A percentile compares a stretch with the other conserved stretches of the same genome.
phyloP scores from a whole-genome alignment of 2,797 vertebrate species.

The Scomberomorus guttatus region DNA sequence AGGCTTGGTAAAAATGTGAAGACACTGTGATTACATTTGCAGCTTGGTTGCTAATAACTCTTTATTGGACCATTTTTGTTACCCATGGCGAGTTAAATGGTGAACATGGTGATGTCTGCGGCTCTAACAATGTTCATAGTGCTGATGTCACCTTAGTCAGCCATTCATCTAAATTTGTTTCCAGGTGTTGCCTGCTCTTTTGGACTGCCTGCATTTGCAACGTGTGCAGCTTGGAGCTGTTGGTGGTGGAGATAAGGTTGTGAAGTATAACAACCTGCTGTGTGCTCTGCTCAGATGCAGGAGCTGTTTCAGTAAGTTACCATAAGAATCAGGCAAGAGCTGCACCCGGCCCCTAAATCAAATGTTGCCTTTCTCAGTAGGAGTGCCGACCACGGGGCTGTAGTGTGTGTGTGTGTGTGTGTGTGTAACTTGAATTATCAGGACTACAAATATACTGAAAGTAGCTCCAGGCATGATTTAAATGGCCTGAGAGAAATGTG shows the following conservation, averaged over 20 bases:
- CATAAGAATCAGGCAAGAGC: slow-evolving; percentile 27
- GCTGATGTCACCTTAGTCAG: slow-evolving; percentile 31
- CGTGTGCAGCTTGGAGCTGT: slow-evolving; percentile 56
- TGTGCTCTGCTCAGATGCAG: slow-evolving; percentile 28
- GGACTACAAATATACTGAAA: slow-evolving; percentile 19
- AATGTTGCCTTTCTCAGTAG: slow-evolving; percentile 28
- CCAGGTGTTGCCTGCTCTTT: slow-evolving; percentile 37
- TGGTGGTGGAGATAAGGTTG: slow-evolving; percentile 63
- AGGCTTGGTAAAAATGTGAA: slow-evolving; percentile 12
- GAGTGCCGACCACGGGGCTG: slow-evolving; percentile 25
- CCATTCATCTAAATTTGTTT: slow-evolving; percentile 52
- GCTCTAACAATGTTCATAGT: slow-evolving; percentile 24
- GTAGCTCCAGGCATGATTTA: slow-evolving; percentile 31
- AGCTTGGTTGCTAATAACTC: slow-evolving; percentile 18
- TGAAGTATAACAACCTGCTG: slow-evolving; percentile 27
- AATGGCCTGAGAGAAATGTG: slow-evolving; percentile 34
- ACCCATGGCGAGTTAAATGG: background rate
- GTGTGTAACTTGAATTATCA: slow-evolving; percentile 37
- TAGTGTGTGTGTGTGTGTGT: background rate
- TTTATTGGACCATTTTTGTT: slow-evolving; percentile 11
- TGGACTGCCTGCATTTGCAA: slow-evolving; percentile 37
- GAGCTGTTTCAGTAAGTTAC: slow-evolving; percentile 19
- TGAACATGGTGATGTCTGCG: background rate
- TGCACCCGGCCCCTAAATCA: slow-evolving; percentile 36
- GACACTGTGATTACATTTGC: slow-evolving; percentile 21